Evolutionary conservation across 1,140 invertebrate species (phyloP).

Genomic region (Uloborus diversus): DNA sequence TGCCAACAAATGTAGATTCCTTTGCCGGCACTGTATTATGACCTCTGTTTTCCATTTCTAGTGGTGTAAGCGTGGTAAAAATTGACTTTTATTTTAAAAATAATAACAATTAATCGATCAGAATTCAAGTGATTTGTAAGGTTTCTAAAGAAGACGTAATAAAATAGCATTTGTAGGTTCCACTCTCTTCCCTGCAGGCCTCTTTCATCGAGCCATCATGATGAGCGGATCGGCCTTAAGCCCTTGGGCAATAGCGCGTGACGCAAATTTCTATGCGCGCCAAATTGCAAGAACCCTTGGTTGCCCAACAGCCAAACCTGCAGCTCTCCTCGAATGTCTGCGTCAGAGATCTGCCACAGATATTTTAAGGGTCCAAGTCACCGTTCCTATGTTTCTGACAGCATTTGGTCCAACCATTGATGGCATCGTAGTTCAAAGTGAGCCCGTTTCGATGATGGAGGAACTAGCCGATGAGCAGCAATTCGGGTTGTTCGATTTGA

Average conservation of each 20-base stretch:
- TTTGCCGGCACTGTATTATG: too few relatives aligned
- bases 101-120: too few relatives aligned
- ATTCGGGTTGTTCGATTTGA: constrained; percentile 92
- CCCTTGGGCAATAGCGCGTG: constrained; percentile 62
- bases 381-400: constrained; percentile 82
- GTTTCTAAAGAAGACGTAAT: background rate
- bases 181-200: constrained; percentile 54
- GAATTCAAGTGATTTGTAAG: too few relatives aligned
- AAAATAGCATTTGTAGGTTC: constrained; percentile 9
- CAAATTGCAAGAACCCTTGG: constrained; percentile 85
- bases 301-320: constrained; percentile 68
- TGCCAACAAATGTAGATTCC: too few relatives aligned
- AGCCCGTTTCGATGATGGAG: constrained; percentile 64
- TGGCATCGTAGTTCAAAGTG: constrained; percentile 68
- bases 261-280: constrained; percentile 54
- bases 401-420: constrained; percentile 91
- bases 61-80: too few relatives aligned
- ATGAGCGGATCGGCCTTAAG: constrained; percentile 63
- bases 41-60: too few relatives aligned
- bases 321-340: constrained; percentile 59
- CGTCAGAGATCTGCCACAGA: constrained; percentile 74
- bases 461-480: constrained; percentile 30
- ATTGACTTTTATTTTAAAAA: too few relatives aligned
- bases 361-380: constrained; percentile 70
- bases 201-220: constrained; percentile 63